Percentiles rank a stretch among this genome's conserved stretches.
phyloP scores from a whole-genome alignment of 2,888 invertebrate genomes.

The Thysanoteuthis rhombus region DNA sequence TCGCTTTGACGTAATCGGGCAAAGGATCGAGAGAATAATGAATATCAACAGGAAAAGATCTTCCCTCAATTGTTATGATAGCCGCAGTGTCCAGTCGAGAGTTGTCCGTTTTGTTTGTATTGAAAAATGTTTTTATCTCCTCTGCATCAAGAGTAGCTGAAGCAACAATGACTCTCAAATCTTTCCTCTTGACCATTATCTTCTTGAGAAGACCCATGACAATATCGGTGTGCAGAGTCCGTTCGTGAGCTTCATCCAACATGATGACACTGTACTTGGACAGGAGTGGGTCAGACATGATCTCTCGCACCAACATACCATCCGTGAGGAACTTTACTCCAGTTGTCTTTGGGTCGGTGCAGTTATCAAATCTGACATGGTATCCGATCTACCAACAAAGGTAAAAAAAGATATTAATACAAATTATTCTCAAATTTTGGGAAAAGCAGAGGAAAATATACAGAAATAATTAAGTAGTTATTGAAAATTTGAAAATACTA shows the following conservation, averaged over 20 bases:
- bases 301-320: constrained; percentile 91
- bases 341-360: constrained; percentile 64
- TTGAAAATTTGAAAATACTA: too few species aligned
- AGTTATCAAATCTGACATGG: constrained; percentile 77
- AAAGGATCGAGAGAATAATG: constrained; percentile 83
- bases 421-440: too few species aligned
- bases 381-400: constrained; percentile 75
- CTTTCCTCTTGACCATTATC: constrained; percentile 84
- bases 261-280: constrained; percentile 86
- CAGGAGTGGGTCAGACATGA: constrained; percentile 92
- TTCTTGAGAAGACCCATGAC: constrained; percentile 93
- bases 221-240: constrained; percentile 91
- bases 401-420: background rate
- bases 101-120: constrained; percentile 70
- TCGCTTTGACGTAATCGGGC: constrained; percentile 87
- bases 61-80: constrained; percentile 87
- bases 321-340: constrained; percentile 87
- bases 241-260: constrained; percentile 94
- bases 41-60: constrained; percentile 86
- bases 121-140: constrained; percentile 69
- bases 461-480: too few species aligned
- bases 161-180: constrained; percentile 85
- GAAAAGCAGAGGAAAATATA: too few species aligned
- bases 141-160: constrained; percentile 97
- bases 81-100: constrained; percentile 76